Percentiles rank a stretch among this genome's conserved stretches.
Evolutionary conservation across 92 coral and sea anemone species (phyloP).

Genomic region (Porites divaricata): DNA sequence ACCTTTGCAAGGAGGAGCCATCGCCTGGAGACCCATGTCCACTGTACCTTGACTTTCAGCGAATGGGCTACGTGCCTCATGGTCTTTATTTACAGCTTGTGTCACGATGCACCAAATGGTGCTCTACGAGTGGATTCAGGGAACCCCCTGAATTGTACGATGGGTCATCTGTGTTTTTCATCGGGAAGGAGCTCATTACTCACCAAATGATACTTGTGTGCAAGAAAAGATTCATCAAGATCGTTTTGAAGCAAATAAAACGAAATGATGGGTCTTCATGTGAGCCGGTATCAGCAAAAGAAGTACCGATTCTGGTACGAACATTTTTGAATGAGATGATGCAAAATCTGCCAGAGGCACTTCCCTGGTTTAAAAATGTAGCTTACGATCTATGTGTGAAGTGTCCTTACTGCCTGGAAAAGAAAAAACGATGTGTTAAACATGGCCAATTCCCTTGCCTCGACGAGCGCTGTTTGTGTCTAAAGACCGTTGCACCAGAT

Average conservation of each 20-base stretch:
- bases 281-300: not conserved
- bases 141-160: not conserved
- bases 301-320: not conserved
- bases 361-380: not conserved
- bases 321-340: not conserved
- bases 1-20: not conserved
- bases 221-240: not conserved
- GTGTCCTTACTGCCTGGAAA: not conserved
- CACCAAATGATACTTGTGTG: not conserved
- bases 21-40: not conserved
- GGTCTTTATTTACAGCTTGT: not conserved
- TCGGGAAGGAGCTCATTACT: not conserved
- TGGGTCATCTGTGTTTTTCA: not conserved
- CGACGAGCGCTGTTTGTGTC: not conserved
- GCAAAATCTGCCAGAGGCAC: not conserved
- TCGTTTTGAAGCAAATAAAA: not conserved
- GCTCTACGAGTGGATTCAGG: not conserved
- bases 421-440: not conserved
- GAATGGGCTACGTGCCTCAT: not conserved
- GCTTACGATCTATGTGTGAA: not conserved
- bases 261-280: not conserved
- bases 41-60: not conserved
- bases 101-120: not conserved
- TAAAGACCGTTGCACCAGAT: not conserved
- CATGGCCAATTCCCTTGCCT: not conserved